These are phyloP conservation scores for Cottoperca gobio DNA, from an alignment of 2,797 vertebrate species.

Conservation along the genomic window DNA sequence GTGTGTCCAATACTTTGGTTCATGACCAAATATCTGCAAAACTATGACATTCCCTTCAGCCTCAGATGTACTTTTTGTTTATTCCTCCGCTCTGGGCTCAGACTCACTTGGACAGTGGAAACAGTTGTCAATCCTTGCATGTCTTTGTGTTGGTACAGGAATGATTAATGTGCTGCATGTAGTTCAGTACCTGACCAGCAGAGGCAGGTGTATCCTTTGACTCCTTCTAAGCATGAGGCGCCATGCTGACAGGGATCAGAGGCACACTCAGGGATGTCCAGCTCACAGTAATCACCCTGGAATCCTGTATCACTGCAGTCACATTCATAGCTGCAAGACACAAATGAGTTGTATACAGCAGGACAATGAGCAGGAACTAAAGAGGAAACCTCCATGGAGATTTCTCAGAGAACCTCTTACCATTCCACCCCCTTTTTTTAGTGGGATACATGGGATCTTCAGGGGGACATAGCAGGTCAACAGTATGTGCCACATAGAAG, in stretches of 20 bases:
- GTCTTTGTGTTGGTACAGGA: not conserved
- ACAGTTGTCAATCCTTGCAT: not conserved
- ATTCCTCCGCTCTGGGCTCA: not conserved
- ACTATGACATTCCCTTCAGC: too few species aligned
- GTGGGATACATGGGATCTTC: too few species aligned
- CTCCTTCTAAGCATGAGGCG: conserved; percentile 88
- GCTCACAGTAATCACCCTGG: conserved; percentile 88
- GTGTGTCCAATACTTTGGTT: too few species aligned
- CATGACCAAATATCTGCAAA: too few species aligned
- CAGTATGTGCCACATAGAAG: too few species aligned
- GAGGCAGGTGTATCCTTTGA: conserved; percentile 88
- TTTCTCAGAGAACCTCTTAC: too few species aligned
- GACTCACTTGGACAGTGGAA: not conserved
- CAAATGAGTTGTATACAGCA: not conserved
- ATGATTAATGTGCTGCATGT: not conserved
- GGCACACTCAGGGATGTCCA: conserved; percentile 91
- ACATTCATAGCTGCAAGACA: conserved; percentile 87
- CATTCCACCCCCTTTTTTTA: too few species aligned
- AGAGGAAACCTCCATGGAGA: not conserved
- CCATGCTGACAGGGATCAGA: conserved; percentile 91
- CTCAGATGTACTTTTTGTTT: too few species aligned
- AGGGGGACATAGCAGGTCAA: too few species aligned
- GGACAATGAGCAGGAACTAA: not conserved
- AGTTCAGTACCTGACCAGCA: conserved; percentile 92
- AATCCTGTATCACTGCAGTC: conserved; percentile 92